Percentiles rank a stretch among this genome's conserved stretches.
Conservation (phyloP, 2,113 vertebrate genomes). For the Cephalopholis sonnerati region DNA sequence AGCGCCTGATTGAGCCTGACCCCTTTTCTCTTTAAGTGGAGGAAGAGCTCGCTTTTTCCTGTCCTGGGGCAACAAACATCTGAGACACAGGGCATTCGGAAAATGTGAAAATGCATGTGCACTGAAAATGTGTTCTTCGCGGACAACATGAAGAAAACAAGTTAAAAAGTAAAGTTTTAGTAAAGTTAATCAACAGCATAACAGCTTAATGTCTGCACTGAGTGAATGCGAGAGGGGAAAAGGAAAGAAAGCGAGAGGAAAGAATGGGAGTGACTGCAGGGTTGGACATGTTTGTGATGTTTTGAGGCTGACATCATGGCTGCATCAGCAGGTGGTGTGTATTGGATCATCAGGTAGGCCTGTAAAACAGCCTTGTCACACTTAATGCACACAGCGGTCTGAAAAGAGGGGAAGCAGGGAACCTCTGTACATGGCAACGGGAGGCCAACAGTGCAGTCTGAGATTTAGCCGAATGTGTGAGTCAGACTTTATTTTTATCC, state of each 20-base stretch:
- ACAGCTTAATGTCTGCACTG: background rate
- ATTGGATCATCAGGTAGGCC: constrained; percentile 66
- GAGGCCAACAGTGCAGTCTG: background rate
- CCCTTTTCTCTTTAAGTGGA: constrained; percentile 79
- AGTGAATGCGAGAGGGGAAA: constrained; percentile 13
- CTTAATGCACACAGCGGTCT: constrained; percentile 10
- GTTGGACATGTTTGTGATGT: constrained; percentile 74
- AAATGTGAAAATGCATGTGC: constrained; percentile 58
- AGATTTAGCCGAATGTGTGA: background rate
- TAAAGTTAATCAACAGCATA: background rate
- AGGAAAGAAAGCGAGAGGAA: constrained; percentile 31
- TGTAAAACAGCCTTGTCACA: constrained; percentile 56
- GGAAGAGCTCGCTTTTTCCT: constrained; percentile 84
- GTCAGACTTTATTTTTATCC: background rate
- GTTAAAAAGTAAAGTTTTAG: constrained; percentile 11
- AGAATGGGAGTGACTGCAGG: constrained; percentile 64
- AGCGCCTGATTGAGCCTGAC: constrained; percentile 86
- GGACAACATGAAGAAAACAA: constrained; percentile 6
- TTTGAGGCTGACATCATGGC: constrained; percentile 78
- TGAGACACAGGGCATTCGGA: constrained; percentile 50
- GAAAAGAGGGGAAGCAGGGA: background rate
- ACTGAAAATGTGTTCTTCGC: constrained; percentile 9
- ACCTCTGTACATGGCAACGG: background rate
- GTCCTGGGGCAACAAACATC: constrained; percentile 84
- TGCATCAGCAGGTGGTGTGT: constrained; percentile 67